These are phyloP conservation scores for Mythimna loreyi DNA, from an alignment of 2,888 invertebrate species.

Conservation along the genomic window DNA sequence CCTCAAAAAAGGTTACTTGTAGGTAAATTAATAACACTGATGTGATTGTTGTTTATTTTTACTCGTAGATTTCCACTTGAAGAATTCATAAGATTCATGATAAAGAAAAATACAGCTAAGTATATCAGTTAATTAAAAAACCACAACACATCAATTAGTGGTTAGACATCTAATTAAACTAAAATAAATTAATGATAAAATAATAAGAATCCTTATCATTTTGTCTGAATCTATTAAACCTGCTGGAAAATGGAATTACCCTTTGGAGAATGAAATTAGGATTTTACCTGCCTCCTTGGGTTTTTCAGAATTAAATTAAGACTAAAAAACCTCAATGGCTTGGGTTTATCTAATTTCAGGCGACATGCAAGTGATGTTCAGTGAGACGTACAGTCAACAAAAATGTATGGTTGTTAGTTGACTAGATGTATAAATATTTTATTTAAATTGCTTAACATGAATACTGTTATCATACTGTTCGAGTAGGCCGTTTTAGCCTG, in stretches of 20 bases:
- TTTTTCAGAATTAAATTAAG: conserved; percentile 11
- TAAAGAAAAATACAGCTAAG: not conserved
- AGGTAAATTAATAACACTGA: too few relatives aligned
- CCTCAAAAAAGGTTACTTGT: too few relatives aligned
- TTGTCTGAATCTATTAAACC: conserved; percentile 12
- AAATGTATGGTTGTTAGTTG: not conserved
- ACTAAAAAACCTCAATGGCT: not conserved
- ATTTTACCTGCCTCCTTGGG: conserved; percentile 16
- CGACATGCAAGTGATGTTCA: not conserved
- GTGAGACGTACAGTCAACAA: conserved; percentile 3
- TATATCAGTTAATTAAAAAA: conserved; percentile 3
- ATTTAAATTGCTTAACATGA: not conserved
- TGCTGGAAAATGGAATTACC: conserved; percentile 37
- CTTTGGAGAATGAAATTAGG: conserved; percentile 15
- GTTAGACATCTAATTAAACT: conserved; percentile 1
- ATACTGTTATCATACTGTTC: too few relatives aligned
- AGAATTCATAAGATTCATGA: not conserved
- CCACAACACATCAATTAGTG: not conserved
- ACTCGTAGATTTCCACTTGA: not conserved
- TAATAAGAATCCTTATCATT: conserved; percentile 6
- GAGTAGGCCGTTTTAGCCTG: too few relatives aligned
- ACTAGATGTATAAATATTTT: too few relatives aligned
- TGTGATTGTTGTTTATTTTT: not conserved
- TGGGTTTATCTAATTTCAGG: conserved; percentile 18
- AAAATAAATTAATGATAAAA: not conserved